phyloP scores from a whole-genome alignment of 2,113 vertebrate genomes.

The Callocephalon fimbriatum region DNA sequence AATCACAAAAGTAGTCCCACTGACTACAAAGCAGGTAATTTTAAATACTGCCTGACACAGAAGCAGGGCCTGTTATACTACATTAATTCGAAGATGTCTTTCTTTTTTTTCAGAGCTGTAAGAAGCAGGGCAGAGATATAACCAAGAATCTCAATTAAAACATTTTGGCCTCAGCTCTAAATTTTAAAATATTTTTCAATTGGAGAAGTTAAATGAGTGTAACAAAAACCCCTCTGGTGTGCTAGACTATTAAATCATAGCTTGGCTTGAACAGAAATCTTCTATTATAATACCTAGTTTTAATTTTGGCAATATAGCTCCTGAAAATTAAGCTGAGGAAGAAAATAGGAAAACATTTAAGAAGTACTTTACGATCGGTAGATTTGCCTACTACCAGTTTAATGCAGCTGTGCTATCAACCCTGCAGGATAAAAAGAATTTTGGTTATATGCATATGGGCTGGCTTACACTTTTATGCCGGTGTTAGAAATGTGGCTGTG shows the following conservation, averaged over 20 bases:
- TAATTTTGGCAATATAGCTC: not conserved
- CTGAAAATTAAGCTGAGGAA: not conserved
- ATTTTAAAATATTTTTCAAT: not conserved
- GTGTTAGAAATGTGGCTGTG: not conserved
- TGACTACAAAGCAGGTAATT: not conserved
- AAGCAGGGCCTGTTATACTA: not conserved
- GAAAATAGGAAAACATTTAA: not conserved
- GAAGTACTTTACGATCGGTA: not conserved
- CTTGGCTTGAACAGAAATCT: not conserved
- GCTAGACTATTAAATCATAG: not conserved
- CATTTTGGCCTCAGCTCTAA: not conserved
- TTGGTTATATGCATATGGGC: not conserved
- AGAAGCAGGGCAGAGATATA: not conserved
- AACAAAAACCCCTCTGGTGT: not conserved
- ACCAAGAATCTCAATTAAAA: not conserved
- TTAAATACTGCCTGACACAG: not conserved
- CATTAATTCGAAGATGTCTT: not conserved
- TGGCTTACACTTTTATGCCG: not conserved
- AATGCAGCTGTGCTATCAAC: not conserved
- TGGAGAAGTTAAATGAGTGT: not conserved
- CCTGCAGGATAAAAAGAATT: not conserved
- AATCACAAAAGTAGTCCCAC: not conserved
- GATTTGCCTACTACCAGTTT: not conserved
- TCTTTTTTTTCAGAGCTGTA: not conserved
- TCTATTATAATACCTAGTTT: not conserved